Conservation (phyloP, 2,888 invertebrate species). For the Drosophila putrida region DNA sequence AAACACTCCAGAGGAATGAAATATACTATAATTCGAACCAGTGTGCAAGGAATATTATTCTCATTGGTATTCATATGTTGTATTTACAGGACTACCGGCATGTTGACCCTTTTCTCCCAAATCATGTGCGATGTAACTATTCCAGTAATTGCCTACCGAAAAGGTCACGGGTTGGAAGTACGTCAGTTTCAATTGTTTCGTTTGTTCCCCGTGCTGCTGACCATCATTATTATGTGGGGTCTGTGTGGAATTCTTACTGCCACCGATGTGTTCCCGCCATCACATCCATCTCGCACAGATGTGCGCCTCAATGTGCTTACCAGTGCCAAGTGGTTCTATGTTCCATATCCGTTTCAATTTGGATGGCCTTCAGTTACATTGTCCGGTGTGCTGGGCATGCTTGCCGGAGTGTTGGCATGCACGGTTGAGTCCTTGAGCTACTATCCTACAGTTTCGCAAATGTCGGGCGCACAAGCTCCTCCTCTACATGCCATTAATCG, state of each 20-base stretch:
- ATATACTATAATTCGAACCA: not conserved
- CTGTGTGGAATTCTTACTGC: slow-evolving; percentile 90
- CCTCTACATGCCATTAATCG: slow-evolving; percentile 95
- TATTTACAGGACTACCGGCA: slow-evolving; percentile 88
- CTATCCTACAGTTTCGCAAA: slow-evolving; percentile 95
- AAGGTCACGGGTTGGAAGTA: slow-evolving; percentile 87
- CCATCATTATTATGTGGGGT: slow-evolving; percentile 92
- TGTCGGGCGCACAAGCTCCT: slow-evolving; percentile 93
- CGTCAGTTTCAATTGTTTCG: slow-evolving; percentile 91
- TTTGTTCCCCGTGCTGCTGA: slow-evolving; percentile 91
- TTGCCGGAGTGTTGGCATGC: slow-evolving; percentile 92
- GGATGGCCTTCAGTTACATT: slow-evolving; percentile 90
- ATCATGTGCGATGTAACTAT: slow-evolving; percentile 89
- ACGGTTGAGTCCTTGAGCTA: slow-evolving; percentile 94
- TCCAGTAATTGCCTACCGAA: slow-evolving; percentile 88
- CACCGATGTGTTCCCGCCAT: slow-evolving; percentile 88
- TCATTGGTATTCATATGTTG: not conserved
- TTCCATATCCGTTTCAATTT: slow-evolving; percentile 94
- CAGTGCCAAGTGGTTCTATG: slow-evolving; percentile 92
- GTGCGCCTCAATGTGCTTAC: slow-evolving; percentile 89
- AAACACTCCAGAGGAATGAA: not conserved
- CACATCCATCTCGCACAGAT: slow-evolving; percentile 91
- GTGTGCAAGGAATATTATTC: not conserved
- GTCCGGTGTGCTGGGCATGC: slow-evolving; percentile 90
- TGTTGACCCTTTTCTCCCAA: slow-evolving; percentile 93